Percentiles rank a stretch among this genome's conserved stretches.
phyloP scores from a whole-genome alignment of 2,113 vertebrate genomes.

The Synchiropus splendidus region DNA sequence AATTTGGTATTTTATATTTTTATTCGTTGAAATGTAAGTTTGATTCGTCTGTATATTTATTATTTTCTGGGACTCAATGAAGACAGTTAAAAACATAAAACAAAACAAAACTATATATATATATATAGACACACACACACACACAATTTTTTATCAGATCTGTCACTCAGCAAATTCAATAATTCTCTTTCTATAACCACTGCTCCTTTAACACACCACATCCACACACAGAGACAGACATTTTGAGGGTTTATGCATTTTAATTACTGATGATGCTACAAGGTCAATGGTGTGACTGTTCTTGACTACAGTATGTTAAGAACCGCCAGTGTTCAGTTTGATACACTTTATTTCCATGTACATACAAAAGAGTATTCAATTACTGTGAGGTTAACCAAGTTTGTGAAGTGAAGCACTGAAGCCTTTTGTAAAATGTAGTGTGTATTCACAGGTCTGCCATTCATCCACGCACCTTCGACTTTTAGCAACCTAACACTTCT shows the following conservation, averaged over 20 bases:
- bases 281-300: slow-evolving; percentile 34
- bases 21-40: too few species aligned
- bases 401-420: slow-evolving; percentile 31
- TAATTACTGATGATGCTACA: slow-evolving; percentile 52
- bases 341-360: slow-evolving; percentile 38
- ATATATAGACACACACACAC: too few species aligned
- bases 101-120: too few species aligned
- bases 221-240: slow-evolving; percentile 30
- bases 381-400: slow-evolving; percentile 32
- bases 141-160: too few species aligned
- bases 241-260: slow-evolving; percentile 36
- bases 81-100: too few species aligned
- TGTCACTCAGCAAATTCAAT: too few species aligned
- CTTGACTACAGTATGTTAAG: slow-evolving; percentile 47
- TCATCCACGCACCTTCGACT: not conserved
- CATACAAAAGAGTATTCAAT: slow-evolving; percentile 57
- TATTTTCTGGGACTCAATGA: too few species aligned
- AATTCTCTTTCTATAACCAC: too few species aligned
- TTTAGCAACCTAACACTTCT: slow-evolving; percentile 12
- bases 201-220: too few species aligned
- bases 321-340: slow-evolving; percentile 31
- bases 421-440: slow-evolving; percentile 38
- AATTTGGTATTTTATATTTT: too few species aligned
- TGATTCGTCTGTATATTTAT: too few species aligned
- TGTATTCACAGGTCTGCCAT: slow-evolving; percentile 40